phyloP scores from a whole-genome alignment of 2,888 invertebrate species.

The Oasisia sp. region DNA sequence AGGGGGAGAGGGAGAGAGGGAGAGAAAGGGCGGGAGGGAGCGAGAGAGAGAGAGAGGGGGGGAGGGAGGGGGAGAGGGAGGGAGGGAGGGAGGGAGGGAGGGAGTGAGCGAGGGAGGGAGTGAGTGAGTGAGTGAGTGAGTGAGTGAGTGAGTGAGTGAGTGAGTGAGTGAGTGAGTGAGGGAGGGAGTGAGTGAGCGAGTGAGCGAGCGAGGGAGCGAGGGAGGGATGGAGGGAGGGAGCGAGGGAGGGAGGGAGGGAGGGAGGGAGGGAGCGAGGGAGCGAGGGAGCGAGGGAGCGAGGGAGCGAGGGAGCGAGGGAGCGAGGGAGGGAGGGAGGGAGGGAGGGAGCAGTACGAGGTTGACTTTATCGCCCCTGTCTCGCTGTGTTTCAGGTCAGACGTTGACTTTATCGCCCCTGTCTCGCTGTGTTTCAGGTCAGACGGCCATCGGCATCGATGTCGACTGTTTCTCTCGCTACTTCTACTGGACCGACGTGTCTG shows the following conservation, averaged over 20 bases:
- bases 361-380: too few relatives aligned
- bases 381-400: constrained; percentile 73
- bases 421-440: constrained; percentile 71
- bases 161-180: neutral
- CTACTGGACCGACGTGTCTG: constrained; percentile 93
- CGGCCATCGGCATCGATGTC: constrained; percentile 90
- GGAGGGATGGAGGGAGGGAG: neutral
- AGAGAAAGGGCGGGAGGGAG: neutral
- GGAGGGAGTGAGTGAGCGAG: neutral
- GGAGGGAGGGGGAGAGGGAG: neutral
- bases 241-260: too few relatives aligned
- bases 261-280: too few relatives aligned
- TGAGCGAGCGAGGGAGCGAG: neutral
- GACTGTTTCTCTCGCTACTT: constrained; percentile 88
- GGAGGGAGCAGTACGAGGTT: too few relatives aligned
- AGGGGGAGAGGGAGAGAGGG: neutral
- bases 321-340: too few relatives aligned
- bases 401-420: too few relatives aligned
- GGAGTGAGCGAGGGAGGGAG: neutral
- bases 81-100: neutral
- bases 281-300: too few relatives aligned
- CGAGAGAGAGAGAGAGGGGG: too few relatives aligned
- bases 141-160: neutral
- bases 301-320: too few relatives aligned
- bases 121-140: neutral